Conservation (phyloP, 1,140 invertebrate species). For the Popillia japonica region DNA sequence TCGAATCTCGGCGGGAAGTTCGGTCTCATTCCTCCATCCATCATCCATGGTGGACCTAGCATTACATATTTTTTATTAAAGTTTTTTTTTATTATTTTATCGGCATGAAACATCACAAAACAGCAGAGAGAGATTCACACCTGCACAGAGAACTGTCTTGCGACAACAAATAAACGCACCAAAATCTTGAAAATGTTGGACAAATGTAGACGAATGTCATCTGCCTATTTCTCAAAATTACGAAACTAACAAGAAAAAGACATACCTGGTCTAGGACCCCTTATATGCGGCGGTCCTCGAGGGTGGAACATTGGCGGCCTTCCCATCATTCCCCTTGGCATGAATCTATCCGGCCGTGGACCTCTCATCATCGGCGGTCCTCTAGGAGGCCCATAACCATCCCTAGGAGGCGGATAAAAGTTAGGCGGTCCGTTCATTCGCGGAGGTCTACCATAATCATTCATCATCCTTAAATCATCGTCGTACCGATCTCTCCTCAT, state of each 20-base stretch:
- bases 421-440: constrained; percentile 40
- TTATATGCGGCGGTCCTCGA: constrained; percentile 62
- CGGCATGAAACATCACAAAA: too few relatives aligned
- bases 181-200: too few relatives aligned
- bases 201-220: too few relatives aligned
- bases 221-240: constrained; percentile 16
- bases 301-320: constrained; percentile 65
- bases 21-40: constrained; percentile 47
- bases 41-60: constrained; percentile 52
- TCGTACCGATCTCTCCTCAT: constrained; percentile 39
- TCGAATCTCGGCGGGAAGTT: constrained; percentile 54
- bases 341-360: constrained; percentile 62
- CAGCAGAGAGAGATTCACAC: too few relatives aligned
- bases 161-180: too few relatives aligned
- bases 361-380: constrained; percentile 54
- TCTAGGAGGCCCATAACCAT: constrained; percentile 52
- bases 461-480: constrained; percentile 19
- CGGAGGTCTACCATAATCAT: constrained; percentile 33
- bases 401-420: constrained; percentile 46
- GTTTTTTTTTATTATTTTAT: too few relatives aligned
- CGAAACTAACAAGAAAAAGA: constrained; percentile 10
- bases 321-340: constrained; percentile 57
- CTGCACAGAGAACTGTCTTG: too few relatives aligned
- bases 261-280: constrained; percentile 56
- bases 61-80: not conserved